Percentiles rank a stretch among this genome's conserved stretches.
phyloP scores from a whole-genome alignment of 2,888 invertebrate genomes.

The Sphaerophoria rueppellii region DNA sequence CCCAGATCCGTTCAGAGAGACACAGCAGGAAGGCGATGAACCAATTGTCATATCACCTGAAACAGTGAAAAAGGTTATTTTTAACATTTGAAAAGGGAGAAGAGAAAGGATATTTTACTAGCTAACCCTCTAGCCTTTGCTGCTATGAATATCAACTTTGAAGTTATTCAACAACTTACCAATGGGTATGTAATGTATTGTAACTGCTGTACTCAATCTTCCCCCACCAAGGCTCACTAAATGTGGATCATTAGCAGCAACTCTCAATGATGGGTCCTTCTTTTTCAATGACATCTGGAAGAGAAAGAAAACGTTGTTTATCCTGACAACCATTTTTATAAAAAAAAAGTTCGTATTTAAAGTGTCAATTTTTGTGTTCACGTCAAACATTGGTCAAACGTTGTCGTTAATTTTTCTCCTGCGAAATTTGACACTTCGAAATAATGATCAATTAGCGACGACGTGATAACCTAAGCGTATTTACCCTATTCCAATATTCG shows the following conservation, averaged over 20 bases:
- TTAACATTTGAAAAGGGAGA: not conserved
- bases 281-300: slow-evolving; percentile 82
- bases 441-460: no score
- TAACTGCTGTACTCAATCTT: slow-evolving; percentile 94
- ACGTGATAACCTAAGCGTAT: no score
- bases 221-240: slow-evolving; percentile 95
- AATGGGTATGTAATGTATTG: slow-evolving; percentile 93
- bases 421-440: no score
- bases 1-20: slow-evolving; percentile 92
- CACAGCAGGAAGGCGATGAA: slow-evolving; percentile 90
- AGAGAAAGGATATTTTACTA: no score
- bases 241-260: slow-evolving; percentile 92
- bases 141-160: not conserved
- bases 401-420: no score
- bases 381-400: no score
- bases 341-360: no score
- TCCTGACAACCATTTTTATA: no score
- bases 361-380: no score
- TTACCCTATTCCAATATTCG: no score
- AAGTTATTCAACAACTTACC: slow-evolving; percentile 83
- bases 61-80: not conserved
- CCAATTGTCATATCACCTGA: slow-evolving; percentile 92
- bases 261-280: slow-evolving; percentile 83
- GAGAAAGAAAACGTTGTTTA: not conserved
- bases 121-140: no score